Base-by-base conservation (phyloP, 2,888 invertebrate species). In the Idaea dimidiata region DNA sequence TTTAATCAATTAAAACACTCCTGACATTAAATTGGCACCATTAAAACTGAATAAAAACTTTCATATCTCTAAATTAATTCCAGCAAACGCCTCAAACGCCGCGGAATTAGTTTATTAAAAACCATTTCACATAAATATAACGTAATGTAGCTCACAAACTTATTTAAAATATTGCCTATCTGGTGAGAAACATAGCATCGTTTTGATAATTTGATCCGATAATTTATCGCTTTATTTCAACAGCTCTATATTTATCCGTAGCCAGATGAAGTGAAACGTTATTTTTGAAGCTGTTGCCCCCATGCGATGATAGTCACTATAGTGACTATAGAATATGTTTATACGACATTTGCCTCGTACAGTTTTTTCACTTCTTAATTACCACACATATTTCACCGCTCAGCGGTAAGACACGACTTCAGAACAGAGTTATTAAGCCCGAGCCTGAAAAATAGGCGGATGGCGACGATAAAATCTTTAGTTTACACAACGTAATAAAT, bases 281-380 rank as follows among this genome's bases (percentile, higher is more conserved):
- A 81, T 81, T 90, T 89, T 82, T 77, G 79, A 85, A 79, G 78
- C 76, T 66, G 60, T 66, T 77, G 83, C 86, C 87, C 67, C 85
- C 89, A 87, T 87, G 83, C 86, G 81, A 82, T 79, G 89, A 82
- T 81, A 81, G 82, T 78, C 78, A 77, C 75, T 80, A 32, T 10
- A 32, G 24, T 24, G 24, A 24, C 24, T 24, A 24, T 24, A 24
- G 24, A 5, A 24, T 24, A 24, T 24, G 5, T 24, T 1, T 24
- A 24, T 24, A 24, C 24, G 83, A 82, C 85, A 81, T 81, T 83
- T 79, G 82, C 68, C 74, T 75, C 71, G 72, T 63, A 62, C 54
- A 65, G 76, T 86, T 88, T 89, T 88, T 88, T 86, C 83, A 79
- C 70, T 71, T 73, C 79, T 84, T 90, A 89, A 90, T 91, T 89